Evolutionary conservation across 2,113 vertebrate genomes (phyloP), one percentile per base, ranked within the genome.

Genomic region (Pangasianodon hypophthalmus): DNA sequence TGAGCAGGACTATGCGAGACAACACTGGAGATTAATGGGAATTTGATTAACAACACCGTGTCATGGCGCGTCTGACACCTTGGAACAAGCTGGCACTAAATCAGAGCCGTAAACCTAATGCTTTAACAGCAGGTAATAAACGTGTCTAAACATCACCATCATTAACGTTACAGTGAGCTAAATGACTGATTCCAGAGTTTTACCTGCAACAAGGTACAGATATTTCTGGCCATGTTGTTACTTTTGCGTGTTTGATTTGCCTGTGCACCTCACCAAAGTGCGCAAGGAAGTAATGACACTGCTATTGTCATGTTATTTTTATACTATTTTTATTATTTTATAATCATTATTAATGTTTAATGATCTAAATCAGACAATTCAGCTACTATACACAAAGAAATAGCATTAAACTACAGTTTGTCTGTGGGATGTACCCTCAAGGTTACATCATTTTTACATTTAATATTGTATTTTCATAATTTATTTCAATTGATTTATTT

Each of bases 21-120:
- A 82, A 67, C 91, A 73, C 44, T 85, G 84, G 60, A 86, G 90
- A 88, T 73, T 32, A 84, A 92, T 89, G 86, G 37, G 90, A 90
- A 94, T 93, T 82, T 84, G 87, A 92, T 94, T 93, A 92, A 92
- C 94, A 93, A 54, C 93, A 87, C 85, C 86, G 90, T 91, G 93
- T 69, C 84, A 91, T 89, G 92, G 58, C n/a, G 73, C 75, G 91
- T 92, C 84, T 92, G 84, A 71, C 44, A 89, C 84, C 37, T 88
- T 87, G 52, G 32, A 86, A 86, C 64, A 82, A 62, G 52, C n/a
- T 37, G 32, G 6, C 29, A 91, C 16, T 79, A 46, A 89, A 46
- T 7, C 67, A 6, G 19, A 37, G 71, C n/a, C n/a, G 4, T 44
- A 41, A 64, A 58, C 26, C 73, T 86, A 32, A 24, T 24, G 50